Conservation (phyloP, 1,140 invertebrate genomes). For the Ridgeia piscesae region DNA sequence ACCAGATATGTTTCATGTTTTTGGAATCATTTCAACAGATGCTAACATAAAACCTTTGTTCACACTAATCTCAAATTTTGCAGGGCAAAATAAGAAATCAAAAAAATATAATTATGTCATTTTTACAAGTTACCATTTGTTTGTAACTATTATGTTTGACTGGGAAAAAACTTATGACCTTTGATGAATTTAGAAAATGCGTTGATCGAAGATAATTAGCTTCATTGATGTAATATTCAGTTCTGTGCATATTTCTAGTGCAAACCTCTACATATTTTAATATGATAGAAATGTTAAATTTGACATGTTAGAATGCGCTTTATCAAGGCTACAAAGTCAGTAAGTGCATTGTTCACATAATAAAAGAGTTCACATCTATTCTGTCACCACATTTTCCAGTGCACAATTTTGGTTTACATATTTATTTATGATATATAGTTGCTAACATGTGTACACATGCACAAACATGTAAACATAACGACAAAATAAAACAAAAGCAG, state of each 20-base stretch:
- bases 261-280: background rate
- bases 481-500: background rate
- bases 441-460: background rate
- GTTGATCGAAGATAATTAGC: background rate
- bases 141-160: background rate
- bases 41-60: background rate
- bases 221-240: too few species aligned
- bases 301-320: background rate
- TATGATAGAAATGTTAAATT: background rate
- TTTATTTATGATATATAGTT: background rate
- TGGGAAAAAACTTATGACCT: background rate
- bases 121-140: background rate
- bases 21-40: background rate
- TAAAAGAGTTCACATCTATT: background rate
- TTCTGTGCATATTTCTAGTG: too few species aligned
- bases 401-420: background rate
- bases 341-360: background rate
- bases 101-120: background rate
- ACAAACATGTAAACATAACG: background rate
- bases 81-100: background rate
- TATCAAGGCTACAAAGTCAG: background rate
- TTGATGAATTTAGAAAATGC: background rate
- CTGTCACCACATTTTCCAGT: background rate
- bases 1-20: background rate
- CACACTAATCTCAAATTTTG: background rate